Evolutionary conservation across 1,140 invertebrate species (phyloP).

Genomic region (Bombus polaris): DNA sequence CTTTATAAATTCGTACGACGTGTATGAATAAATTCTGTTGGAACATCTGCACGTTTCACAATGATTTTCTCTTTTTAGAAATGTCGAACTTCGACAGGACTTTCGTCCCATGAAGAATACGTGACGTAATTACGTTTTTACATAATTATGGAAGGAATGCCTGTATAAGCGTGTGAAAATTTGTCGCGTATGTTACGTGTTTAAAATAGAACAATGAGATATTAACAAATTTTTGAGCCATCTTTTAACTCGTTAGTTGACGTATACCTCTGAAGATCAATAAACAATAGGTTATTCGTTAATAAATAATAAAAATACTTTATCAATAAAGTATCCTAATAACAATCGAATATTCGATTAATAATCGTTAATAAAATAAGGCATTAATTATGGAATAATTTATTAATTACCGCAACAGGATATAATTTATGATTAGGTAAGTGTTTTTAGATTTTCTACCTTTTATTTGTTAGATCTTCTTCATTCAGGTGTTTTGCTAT

Average conservation of each 20-base stretch:
- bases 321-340: too few species aligned
- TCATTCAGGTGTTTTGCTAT: too few species aligned
- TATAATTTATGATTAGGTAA: too few species aligned
- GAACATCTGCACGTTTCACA: neutral
- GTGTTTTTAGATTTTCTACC: too few species aligned
- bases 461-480: too few species aligned
- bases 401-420: too few species aligned
- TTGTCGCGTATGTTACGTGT: neutral
- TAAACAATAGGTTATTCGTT: too few species aligned
- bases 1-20: slow-evolving; percentile 3
- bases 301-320: neutral
- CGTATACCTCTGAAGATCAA: neutral
- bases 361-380: neutral
- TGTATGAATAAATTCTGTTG: neutral
- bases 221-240: neutral
- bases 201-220: neutral
- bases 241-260: neutral
- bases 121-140: neutral
- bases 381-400: too few species aligned
- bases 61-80: slow-evolving; percentile 38
- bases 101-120: neutral
- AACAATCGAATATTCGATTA: too few species aligned
- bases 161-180: neutral
- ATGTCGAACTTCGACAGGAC: slow-evolving; percentile 9
- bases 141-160: neutral